Conservation (phyloP, 2,113 vertebrate genomes). For the Hassar affinis region DNA sequence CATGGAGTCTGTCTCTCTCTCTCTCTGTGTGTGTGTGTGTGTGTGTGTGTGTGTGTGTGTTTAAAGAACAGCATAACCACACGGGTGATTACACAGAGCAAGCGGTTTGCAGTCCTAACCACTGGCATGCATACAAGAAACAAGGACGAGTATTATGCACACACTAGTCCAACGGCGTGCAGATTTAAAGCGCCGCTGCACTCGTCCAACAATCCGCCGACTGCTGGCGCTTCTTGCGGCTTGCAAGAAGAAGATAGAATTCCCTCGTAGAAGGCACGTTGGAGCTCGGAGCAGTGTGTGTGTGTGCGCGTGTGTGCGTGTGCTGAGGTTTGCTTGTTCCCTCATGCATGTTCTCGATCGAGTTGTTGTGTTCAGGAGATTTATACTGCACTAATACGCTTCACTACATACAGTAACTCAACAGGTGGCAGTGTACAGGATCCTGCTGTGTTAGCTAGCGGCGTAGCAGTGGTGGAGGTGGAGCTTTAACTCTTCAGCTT, state of each 20-base stretch:
- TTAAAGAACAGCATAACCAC: constrained; percentile 5
- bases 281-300: neutral
- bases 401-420: neutral
- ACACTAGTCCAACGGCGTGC: neutral
- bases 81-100: constrained; percentile 4
- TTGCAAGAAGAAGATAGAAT: neutral
- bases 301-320: too few relatives aligned
- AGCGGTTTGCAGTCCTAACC: constrained; percentile 12
- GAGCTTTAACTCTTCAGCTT: too few relatives aligned
- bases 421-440: neutral
- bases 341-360: neutral
- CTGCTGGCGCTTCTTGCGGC: neutral
- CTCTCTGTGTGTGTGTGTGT: neutral
- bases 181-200: constrained; percentile 5
- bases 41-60: neutral
- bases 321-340: too few relatives aligned
- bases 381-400: neutral
- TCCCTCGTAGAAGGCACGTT: neutral
- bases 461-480: neutral
- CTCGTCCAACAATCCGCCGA: neutral
- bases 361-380: neutral
- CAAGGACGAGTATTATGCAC: constrained; percentile 4
- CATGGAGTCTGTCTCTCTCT: neutral
- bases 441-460: neutral
- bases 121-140: constrained; percentile 19